Conservation (phyloP, 2,797 vertebrate genomes). For the Poeciliopsis infans region DNA sequence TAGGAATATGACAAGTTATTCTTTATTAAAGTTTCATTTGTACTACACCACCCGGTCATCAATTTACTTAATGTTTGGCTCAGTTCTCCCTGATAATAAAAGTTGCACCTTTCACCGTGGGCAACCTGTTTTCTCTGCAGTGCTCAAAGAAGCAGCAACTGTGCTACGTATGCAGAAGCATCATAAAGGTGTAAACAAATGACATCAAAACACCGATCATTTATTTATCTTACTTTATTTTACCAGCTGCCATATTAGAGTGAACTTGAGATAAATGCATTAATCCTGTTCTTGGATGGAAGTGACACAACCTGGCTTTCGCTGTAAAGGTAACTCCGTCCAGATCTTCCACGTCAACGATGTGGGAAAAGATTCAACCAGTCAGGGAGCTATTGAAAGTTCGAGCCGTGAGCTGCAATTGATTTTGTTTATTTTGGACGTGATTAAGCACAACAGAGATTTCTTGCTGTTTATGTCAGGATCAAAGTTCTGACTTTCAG, state of each 20-base stretch:
- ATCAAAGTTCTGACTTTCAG: slow-evolving; percentile 49
- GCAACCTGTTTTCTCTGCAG: slow-evolving; percentile 32
- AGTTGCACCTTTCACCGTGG: slow-evolving; percentile 24
- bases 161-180: slow-evolving; percentile 35
- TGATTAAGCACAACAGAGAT: slow-evolving; percentile 56
- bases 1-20: not conserved
- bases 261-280: slow-evolving; percentile 78
- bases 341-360: slow-evolving; percentile 45
- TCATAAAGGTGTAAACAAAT: slow-evolving; percentile 67
- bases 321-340: slow-evolving; percentile 71
- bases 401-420: slow-evolving; percentile 42
- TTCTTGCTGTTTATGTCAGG: slow-evolving; percentile 38
- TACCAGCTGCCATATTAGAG: slow-evolving; percentile 71
- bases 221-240: slow-evolving; percentile 56
- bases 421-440: slow-evolving; percentile 67
- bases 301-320: slow-evolving; percentile 69
- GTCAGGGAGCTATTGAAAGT: slow-evolving; percentile 69
- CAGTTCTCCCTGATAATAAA: slow-evolving; percentile 8
- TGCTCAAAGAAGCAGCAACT: slow-evolving; percentile 17
- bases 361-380: slow-evolving; percentile 43
- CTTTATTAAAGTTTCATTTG: not conserved
- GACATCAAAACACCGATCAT: slow-evolving; percentile 44
- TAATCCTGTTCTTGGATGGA: slow-evolving; percentile 62
- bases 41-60: not conserved
- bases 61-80: slow-evolving; percentile 1